Conservation (phyloP, 2,113 vertebrate genomes). For the Melanerpes formicivorus region DNA sequence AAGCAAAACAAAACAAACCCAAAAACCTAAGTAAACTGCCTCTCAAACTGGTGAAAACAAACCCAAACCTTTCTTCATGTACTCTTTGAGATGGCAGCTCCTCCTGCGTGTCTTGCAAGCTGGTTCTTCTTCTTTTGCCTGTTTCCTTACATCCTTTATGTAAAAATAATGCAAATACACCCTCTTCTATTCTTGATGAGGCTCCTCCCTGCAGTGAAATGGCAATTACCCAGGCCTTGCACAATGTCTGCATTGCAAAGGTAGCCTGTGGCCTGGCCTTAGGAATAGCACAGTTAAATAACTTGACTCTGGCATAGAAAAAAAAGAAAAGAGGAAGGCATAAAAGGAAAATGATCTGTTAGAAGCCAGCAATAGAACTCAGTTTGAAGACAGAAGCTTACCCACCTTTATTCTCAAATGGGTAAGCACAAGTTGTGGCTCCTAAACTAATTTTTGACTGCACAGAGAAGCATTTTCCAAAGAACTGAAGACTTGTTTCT, state of each 20-base stretch:
- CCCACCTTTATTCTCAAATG: not conserved
- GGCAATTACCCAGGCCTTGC: constrained; percentile 39
- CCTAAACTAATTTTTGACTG: not conserved
- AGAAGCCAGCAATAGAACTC: constrained; percentile 1
- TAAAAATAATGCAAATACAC: constrained; percentile 57
- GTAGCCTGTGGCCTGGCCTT: constrained; percentile 34
- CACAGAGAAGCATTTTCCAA: not conserved
- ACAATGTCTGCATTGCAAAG: constrained; percentile 55
- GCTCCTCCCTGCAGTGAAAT: constrained; percentile 44
- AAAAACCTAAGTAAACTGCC: not conserved
- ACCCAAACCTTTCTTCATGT: not conserved
- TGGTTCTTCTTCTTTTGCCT: constrained; percentile 21
- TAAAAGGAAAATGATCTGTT: constrained; percentile 14
- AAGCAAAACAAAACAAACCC: not conserved
- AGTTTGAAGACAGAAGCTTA: not conserved
- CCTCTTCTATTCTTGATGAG: constrained; percentile 15
- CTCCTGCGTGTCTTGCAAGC: constrained; percentile 28
- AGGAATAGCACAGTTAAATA: constrained; percentile 19
- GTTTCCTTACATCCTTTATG: constrained; percentile 23
- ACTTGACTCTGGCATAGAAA: constrained; percentile 30
- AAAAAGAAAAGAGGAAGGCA: not conserved
- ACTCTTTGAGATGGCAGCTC: not conserved
- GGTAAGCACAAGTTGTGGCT: not conserved
- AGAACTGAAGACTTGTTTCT: not conserved
- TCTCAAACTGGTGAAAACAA: not conserved